phyloP scores from a whole-genome alignment of 2,113 vertebrate genomes.

The Potamarius usumacintae region DNA sequence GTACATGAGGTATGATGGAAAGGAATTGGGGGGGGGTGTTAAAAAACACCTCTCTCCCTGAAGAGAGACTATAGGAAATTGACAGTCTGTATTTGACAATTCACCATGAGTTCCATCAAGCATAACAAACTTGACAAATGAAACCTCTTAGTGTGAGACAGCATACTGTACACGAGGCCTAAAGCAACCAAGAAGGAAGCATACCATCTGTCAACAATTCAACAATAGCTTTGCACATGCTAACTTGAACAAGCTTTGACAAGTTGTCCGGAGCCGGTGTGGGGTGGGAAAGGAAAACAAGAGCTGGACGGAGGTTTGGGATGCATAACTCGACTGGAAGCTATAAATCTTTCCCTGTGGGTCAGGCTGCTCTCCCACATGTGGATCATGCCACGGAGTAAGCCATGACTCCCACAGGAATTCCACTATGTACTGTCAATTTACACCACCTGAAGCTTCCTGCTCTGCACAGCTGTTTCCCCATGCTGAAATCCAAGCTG shows the following conservation, averaged over 20 bases:
- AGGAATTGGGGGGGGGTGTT: not conserved
- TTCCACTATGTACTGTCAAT: conserved; percentile 34
- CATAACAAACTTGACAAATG: conserved; percentile 57
- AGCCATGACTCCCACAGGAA: conserved; percentile 51
- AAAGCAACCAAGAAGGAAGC: conserved; percentile 58
- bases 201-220: conserved; percentile 57
- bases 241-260: conserved; percentile 57
- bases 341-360: conserved; percentile 56
- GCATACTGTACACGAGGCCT: conserved; percentile 53
- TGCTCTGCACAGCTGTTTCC: conserved; percentile 43
- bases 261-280: conserved; percentile 34
- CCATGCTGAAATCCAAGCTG: conserved; percentile 21
- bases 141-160: conserved; percentile 54
- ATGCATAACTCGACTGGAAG: conserved; percentile 58
- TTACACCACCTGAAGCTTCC: conserved; percentile 38
- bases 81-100: conserved; percentile 60
- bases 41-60: not conserved
- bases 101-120: conserved; percentile 41
- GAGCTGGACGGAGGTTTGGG: conserved; percentile 24
- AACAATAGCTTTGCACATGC: conserved; percentile 15
- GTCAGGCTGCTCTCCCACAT: conserved; percentile 64
- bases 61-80: not conserved
- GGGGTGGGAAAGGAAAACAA: conserved; percentile 33
- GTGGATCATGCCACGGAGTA: conserved; percentile 53
- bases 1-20: conserved; percentile 22